Base-by-base conservation (phyloP, 2,888 invertebrate genomes). In the Prosapia bicincta region DNA sequence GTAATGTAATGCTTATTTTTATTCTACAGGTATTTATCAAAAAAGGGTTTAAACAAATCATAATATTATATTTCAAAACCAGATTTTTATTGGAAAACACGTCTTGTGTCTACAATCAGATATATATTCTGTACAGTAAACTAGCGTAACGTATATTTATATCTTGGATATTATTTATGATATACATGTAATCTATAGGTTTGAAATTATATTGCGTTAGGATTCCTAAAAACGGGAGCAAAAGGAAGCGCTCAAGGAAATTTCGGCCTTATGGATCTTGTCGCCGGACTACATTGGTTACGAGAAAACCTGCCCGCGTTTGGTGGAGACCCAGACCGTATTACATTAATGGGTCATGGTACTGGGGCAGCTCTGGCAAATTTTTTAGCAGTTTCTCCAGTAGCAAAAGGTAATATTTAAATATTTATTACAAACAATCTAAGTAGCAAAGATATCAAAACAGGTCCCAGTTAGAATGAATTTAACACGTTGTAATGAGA, bases 281-380 rank as follows among this genome's bases (percentile, higher is more conserved):
- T 97, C 78, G 98, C 98, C 25, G 98, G 98, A 20, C 88, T 99
- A 74, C 97, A 98, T 84, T 99, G 99, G 98, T 89, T 99, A 75
- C 90, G 95, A 82, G 96, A 97, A 85, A 98, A 99, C 86, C 89
- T 99, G 77, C 95, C 93, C 2, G 93, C 95, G 0, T 99, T 99
- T 84, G 97, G 97, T 25, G 99, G 99, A 23, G 96, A 99, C 87
- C 93, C 97, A 5, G 92, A 94, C 84, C 90, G 93, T 80, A 93
- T 99, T 78, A 98, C 98, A 0, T 87, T 99, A 79, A 91, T 99
- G 89, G 98, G 99, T 1, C 98, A 99, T 85, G 96, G 97, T 28
- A 96, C 97, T 28, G 99, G 99, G 6, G 99, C 98, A 10, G 96
- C 98, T 0, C 89, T 98, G 71, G 97, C 98, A 81, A 98, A 99